Percentiles rank a stretch among this genome's conserved stretches.
These are phyloP conservation scores for Mythimna lalbum DNA, from an alignment of 2,888 invertebrate genomes.

Conservation along the genomic window DNA sequence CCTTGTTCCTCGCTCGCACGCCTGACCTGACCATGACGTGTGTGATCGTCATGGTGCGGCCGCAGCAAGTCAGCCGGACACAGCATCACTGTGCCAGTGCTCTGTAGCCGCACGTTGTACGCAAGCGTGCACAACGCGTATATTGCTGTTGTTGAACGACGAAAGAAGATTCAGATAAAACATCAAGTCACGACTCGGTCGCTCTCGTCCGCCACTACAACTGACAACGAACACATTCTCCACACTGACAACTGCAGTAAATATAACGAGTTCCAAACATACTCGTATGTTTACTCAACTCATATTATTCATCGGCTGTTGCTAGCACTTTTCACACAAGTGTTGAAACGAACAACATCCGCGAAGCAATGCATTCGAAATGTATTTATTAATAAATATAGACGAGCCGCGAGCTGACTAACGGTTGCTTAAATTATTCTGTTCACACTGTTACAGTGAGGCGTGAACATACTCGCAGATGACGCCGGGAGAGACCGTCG, in stretches of 20 bases:
- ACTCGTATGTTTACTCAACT: conserved; percentile 30
- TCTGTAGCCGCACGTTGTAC: neutral
- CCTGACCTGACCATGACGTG: no score
- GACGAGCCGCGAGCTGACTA: conserved; percentile 40
- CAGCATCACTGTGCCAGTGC: neutral
- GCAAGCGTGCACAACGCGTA: neutral
- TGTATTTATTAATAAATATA: conserved; percentile 52
- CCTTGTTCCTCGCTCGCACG: no score
- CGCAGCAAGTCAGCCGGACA: neutral
- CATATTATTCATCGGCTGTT: conserved; percentile 35
- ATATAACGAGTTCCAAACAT: conserved; percentile 5
- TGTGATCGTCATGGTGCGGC: no score
- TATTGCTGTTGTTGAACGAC: neutral
- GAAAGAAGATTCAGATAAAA: conserved; percentile 11
- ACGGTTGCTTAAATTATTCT: conserved; percentile 35
- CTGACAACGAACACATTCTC: conserved; percentile 1
- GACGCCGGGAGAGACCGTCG: neutral
- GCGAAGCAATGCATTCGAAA: conserved; percentile 39
- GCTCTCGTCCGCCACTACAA: neutral
- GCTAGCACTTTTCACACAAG: conserved; percentile 40
- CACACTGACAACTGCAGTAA: conserved; percentile 4
- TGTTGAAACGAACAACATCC: conserved; percentile 52
- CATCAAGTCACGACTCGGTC: conserved; percentile 8
- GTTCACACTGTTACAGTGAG: conserved; percentile 25
- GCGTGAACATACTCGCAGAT: conserved; percentile 10